Conservation (phyloP, 2,113 vertebrate species). For the Rallus limicola region DNA sequence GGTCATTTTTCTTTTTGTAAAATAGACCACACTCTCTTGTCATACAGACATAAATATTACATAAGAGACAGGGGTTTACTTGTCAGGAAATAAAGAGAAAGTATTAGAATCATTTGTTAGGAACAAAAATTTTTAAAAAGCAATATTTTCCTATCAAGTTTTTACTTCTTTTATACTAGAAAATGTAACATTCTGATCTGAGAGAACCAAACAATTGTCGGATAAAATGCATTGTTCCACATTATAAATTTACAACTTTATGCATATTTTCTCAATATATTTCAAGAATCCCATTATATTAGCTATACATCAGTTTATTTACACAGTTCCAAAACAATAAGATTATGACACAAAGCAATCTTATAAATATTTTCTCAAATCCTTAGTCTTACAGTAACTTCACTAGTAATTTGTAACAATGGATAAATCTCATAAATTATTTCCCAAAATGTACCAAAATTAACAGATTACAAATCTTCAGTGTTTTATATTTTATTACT, state of each 20-base stretch:
- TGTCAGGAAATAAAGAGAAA: not conserved
- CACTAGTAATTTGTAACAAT: not conserved
- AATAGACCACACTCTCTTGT: not conserved
- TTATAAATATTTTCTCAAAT: not conserved
- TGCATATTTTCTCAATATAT: not conserved
- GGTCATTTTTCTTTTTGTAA: not conserved
- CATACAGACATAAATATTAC: not conserved
- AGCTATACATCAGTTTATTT: not conserved
- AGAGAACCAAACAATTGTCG: not conserved
- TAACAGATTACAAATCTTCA: not conserved
- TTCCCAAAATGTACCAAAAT: not conserved
- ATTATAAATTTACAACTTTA: not conserved
- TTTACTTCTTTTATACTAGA: not conserved
- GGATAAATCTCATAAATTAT: not conserved
- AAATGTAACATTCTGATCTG: not conserved
- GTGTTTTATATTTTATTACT: not conserved
- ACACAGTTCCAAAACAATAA: not conserved
- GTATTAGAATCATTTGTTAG: not conserved
- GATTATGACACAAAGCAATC: not conserved
- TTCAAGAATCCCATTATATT: not conserved
- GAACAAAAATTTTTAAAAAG: not conserved
- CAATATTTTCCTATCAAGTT: not conserved
- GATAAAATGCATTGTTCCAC: not conserved
- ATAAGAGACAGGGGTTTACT: not conserved
- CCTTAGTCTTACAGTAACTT: not conserved